A percentile compares a stretch with the other conserved stretches of the same genome.
Conservation (phyloP, 2,888 invertebrate species). For the Agrotis segetum region DNA sequence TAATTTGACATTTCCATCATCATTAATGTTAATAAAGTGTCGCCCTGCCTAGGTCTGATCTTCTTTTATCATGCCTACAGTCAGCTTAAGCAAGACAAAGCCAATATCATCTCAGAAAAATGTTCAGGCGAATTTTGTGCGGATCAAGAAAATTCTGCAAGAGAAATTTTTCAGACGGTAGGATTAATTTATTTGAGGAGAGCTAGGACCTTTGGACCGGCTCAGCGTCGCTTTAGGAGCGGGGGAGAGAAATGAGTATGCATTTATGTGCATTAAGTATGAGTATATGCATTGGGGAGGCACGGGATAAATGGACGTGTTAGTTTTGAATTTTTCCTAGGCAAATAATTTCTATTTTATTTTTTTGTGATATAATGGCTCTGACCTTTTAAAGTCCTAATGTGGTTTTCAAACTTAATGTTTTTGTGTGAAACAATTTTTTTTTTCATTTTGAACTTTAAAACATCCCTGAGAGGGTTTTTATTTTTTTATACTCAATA, state of each 20-base stretch:
- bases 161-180: conserved; percentile 46
- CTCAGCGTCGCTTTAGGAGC: conserved; percentile 29
- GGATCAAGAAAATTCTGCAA: conserved; percentile 32
- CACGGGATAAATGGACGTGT: conserved; percentile 35
- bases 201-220: conserved; percentile 27
- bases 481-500: neutral
- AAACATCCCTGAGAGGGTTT: neutral
- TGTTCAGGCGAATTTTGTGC: conserved; percentile 18
- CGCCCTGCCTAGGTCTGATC: neutral
- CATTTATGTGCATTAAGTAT: conserved; percentile 56
- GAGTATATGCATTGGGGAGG: conserved; percentile 40
- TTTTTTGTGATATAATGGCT: conserved; percentile 11
- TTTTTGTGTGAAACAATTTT: neutral
- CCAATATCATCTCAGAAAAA: conserved; percentile 20
- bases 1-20: neutral
- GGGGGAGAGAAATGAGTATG: conserved; percentile 55
- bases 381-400: conserved; percentile 2
- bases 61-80: neutral
- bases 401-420: conserved; percentile 14
- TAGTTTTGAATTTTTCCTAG: conserved; percentile 3
- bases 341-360: conserved; percentile 3
- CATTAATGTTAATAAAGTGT: neutral
- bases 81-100: conserved; percentile 26
- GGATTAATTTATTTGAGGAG: conserved; percentile 54
- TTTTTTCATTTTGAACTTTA: neutral